A percentile compares a stretch with the other conserved stretches of the same genome.
These are phyloP conservation scores for Oenanthe melanoleuca DNA, from an alignment of 2,113 vertebrate genomes.

Conservation along the genomic window DNA sequence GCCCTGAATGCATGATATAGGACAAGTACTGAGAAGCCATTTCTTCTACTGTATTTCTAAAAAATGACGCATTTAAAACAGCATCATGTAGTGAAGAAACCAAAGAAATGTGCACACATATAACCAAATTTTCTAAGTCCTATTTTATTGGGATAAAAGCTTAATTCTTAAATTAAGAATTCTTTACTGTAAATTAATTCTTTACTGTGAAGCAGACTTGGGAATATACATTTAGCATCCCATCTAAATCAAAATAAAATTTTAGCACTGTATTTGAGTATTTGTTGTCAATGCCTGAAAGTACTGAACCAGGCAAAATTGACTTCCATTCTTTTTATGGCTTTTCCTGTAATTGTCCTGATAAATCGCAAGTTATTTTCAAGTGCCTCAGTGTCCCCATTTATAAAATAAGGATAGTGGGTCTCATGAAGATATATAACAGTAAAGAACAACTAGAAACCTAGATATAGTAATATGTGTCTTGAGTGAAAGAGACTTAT, in stretches of 20 bases:
- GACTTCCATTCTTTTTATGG: not conserved
- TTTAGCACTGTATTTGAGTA: not conserved
- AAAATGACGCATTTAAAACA: slow-evolving; percentile 24
- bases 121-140: not conserved
- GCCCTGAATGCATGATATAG: not conserved
- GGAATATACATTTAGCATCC: not conserved
- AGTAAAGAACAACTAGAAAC: not conserved
- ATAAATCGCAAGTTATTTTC: not conserved
- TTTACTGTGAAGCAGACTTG: not conserved
- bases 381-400: not conserved
- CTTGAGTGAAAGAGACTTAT: not conserved
- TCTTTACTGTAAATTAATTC: too few species aligned
- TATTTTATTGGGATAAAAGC: not conserved
- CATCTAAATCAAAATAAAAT: not conserved
- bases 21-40: not conserved
- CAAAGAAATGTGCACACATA: not conserved
- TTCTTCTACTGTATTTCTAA: slow-evolving; percentile 8
- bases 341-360: not conserved
- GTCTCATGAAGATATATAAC: not conserved
- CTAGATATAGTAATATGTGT: not conserved
- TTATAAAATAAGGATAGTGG: not conserved
- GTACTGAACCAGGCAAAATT: not conserved
- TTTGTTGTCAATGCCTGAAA: not conserved
- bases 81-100: not conserved
- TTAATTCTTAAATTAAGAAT: not conserved